Conservation (phyloP, 53 echinoderm and acorn worm species). For the Mesocentrotus franciscanus region DNA sequence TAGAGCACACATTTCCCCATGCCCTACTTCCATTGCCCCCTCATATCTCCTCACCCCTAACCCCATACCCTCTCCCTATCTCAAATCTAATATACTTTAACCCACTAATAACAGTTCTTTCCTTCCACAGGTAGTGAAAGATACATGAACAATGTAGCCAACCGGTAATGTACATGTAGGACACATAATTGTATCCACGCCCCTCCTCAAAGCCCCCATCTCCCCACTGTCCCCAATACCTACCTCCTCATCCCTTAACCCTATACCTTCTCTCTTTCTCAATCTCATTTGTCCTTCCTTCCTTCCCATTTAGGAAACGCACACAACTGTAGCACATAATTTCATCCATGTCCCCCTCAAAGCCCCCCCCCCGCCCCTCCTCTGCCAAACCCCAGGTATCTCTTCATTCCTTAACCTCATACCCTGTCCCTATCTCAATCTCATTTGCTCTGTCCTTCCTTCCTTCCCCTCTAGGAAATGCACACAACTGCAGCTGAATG, state of each 20-base stretch:
- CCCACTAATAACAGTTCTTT: no score
- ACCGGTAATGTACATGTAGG: not conserved
- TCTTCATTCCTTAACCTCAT: not conserved
- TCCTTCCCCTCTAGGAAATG: constrained; percentile 43
- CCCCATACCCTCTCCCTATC: no score
- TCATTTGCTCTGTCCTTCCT: constrained; percentile 43
- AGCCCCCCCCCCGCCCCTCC: not conserved
- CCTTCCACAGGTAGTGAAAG: no score
- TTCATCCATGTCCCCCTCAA: not conserved
- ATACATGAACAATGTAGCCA: no score
- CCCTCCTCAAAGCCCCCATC: not conserved
- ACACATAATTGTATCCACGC: not conserved
- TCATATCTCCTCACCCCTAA: not conserved
- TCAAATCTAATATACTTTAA: no score
- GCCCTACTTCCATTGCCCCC: not conserved
- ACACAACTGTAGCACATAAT: not conserved
- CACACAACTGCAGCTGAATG: constrained; percentile 29
- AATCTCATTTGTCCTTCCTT: not conserved
- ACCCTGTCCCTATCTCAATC: constrained; percentile 20
- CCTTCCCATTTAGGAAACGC: not conserved
- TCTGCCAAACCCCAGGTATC: not conserved
- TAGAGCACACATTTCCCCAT: no score
- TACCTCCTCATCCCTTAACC: not conserved
- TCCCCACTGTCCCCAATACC: not conserved
- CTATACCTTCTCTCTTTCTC: not conserved